Base-by-base conservation (phyloP, 2,888 invertebrate genomes). In the Clitarchus hookeri region DNA sequence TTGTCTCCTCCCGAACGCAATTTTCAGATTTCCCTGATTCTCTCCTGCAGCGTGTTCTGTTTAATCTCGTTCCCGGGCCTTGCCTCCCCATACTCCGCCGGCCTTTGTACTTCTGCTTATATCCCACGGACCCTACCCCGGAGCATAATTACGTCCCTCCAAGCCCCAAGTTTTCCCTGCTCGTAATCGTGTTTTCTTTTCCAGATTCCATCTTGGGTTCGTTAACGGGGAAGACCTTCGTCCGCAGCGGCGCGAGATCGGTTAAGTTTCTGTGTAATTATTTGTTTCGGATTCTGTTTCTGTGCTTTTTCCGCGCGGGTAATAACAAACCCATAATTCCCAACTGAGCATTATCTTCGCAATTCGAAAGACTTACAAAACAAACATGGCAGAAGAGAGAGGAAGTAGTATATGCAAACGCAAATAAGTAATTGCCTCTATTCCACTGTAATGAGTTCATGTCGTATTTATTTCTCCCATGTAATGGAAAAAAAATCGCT, bases 151-250 rank as follows among this genome's bases (percentile, higher is more conserved):
- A 65, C 65, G 65, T 65, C 65, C 65, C n/a, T n/a, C 23, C 65
- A 0, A 11, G 65, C 65, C 65, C 65, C 65, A 65, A 65, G 65
- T 65, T 65, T n/a, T n/a, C 65, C 65, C 65, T n/a, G 36, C 6
- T n/a, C 65, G 65, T 65, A 65, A 65, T 65, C 65, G 65, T 65
- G 65, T 65, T 65, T 65, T 65, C 65, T 65, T 65, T 65, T n/a
- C 65, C 8, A 19, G 19, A 65, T 65, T 65, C 65, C n/a, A 65
- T 65, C 65, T 65, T 23, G 11, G 65, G 65, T 65, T 65, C 65
- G 65, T 65, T 65, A 65, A 19, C 65, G 19, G 65, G 65, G 65
- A 19, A 65, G 65, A 19, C 65, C 19, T 23, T 65, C 23, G 65
- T 65, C 65, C 65, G 65, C 65, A 8, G 65, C 6, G 65, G 65